Percentiles rank a stretch among this genome's conserved stretches.
phyloP scores from a whole-genome alignment of 2,888 invertebrate genomes.

The Stenolophus ochropezus region DNA sequence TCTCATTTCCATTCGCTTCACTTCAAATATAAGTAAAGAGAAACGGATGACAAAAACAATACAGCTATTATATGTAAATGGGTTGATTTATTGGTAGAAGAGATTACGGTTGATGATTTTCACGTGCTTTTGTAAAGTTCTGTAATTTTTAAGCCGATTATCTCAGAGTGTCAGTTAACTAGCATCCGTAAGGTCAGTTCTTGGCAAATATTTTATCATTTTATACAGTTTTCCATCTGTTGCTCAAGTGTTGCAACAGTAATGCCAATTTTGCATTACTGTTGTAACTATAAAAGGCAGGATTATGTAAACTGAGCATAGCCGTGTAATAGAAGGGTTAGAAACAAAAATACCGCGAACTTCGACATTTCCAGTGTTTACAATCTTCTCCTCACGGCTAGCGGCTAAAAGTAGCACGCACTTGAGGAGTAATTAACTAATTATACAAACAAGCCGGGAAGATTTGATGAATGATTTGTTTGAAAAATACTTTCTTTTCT shows the following conservation, averaged over 20 bases:
- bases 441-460: background rate
- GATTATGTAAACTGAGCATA: conserved; percentile 22
- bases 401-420: conserved; percentile 17
- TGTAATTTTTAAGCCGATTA: background rate
- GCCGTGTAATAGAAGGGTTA: background rate
- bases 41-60: too few relatives aligned
- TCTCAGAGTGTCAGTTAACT: background rate
- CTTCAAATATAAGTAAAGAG: too few relatives aligned
- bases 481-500: background rate
- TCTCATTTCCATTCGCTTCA: too few relatives aligned
- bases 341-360: conserved; percentile 32
- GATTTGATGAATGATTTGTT: background rate
- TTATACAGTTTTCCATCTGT: background rate
- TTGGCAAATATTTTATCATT: background rate
- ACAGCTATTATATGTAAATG: too few relatives aligned
- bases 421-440: background rate
- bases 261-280: background rate
- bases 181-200: background rate
- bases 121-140: background rate
- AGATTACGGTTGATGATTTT: too few relatives aligned
- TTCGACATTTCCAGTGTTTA: conserved; percentile 19
- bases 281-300: background rate
- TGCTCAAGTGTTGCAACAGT: background rate
- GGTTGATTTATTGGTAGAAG: too few relatives aligned
- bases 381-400: background rate